phyloP scores from a whole-genome alignment of 2,113 vertebrate species.

The Syrrhaptes paradoxus region DNA sequence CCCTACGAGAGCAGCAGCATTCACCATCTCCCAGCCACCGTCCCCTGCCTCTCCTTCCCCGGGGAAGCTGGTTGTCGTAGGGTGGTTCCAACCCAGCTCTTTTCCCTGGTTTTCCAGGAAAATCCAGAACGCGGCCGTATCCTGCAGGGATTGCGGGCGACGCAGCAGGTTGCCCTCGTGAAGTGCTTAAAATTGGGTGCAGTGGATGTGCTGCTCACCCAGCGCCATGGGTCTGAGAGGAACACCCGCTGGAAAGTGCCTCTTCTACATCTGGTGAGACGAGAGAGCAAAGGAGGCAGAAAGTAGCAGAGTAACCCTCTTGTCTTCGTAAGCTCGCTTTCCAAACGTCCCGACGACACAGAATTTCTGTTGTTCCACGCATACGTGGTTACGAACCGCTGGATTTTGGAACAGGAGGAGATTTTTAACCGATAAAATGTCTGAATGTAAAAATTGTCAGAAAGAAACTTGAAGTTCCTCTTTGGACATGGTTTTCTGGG shows the following conservation, averaged over 20 bases:
- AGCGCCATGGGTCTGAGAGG: rapidly evolving
- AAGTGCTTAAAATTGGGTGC: background rate
- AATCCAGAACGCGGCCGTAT: rapidly evolving
- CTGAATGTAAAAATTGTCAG: background rate
- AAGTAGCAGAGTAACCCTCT: background rate
- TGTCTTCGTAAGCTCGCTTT: background rate
- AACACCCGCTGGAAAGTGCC: background rate
- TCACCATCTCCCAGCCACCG: rapidly evolving
- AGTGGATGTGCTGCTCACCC: background rate
- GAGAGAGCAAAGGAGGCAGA: background rate
- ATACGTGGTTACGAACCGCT: background rate
- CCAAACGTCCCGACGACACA: background rate
- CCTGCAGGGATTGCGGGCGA: background rate
- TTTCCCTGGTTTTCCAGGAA: background rate
- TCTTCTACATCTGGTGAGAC: background rate
- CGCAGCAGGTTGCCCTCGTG: rapidly evolving
- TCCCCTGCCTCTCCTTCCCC: background rate
- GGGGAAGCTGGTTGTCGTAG: rapidly evolving
- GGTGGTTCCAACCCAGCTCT: background rate
- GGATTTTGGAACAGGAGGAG: background rate
- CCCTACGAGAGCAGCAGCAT: background rate
- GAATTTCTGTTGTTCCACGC: background rate
- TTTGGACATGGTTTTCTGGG: background rate
- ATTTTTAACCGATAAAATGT: background rate
- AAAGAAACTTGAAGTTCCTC: background rate